These are phyloP conservation scores for Callyntrura guangdongensis DNA, from an alignment of 2,888 invertebrate genomes.

Conservation along the genomic window DNA sequence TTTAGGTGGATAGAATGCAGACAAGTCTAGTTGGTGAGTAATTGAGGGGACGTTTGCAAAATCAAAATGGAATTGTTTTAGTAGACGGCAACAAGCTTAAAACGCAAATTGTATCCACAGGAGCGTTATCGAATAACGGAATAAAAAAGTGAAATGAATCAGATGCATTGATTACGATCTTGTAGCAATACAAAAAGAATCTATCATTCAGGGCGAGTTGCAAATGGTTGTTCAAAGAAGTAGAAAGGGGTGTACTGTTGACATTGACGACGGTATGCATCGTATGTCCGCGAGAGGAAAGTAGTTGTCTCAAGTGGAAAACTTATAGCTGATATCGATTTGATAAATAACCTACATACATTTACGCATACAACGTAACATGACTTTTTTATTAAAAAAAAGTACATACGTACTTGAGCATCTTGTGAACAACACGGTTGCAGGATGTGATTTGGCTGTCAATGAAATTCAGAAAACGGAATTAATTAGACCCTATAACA, in stretches of 20 bases:
- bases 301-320: background rate
- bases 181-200: background rate
- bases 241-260: background rate
- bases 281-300: background rate
- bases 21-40: background rate
- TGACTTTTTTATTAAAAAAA: background rate
- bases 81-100: background rate
- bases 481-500: too few relatives aligned
- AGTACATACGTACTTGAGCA: too few relatives aligned
- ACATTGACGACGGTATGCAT: background rate
- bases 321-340: background rate
- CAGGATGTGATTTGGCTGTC: background rate
- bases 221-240: background rate
- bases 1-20: background rate
- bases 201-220: background rate
- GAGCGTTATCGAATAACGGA: background rate
- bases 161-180: background rate
- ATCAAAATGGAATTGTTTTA: too few relatives aligned
- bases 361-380: background rate
- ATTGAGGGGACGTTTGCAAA: too few relatives aligned
- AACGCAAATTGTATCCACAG: background rate
- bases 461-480: background rate
- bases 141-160: conserved; percentile 47
- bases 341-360: background rate
- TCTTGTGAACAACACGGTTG: background rate